Conservation (phyloP, 1,140 invertebrate species). For the Drosophila funebris region DNA sequence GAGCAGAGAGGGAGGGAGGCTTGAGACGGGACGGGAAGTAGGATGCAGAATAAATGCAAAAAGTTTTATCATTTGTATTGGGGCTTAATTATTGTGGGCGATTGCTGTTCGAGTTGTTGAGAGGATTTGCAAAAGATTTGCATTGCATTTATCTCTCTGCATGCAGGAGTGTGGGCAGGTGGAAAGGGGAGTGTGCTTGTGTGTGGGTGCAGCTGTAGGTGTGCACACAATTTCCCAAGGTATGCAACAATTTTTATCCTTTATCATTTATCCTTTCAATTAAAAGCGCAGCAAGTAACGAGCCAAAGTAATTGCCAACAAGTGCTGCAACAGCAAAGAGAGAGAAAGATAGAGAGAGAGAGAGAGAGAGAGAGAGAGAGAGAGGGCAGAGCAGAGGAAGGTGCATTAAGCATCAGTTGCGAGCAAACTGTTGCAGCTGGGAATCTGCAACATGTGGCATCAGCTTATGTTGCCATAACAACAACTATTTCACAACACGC, state of each 20-base stretch:
- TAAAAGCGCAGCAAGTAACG: neutral
- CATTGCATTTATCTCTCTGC: neutral
- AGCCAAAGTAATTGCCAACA: constrained; percentile 17
- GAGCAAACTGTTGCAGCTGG: neutral
- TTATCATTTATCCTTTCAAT: neutral
- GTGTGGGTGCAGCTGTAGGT: neutral
- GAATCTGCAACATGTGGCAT: constrained; percentile 16
- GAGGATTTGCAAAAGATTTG: constrained; percentile 6
- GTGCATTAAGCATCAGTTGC: constrained; percentile 5
- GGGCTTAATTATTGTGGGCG: constrained; percentile 5
- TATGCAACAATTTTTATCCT: neutral
- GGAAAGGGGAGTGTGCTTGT: neutral
- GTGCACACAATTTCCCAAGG: neutral
- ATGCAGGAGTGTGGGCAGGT: neutral
- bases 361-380: neutral
- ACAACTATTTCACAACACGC: neutral
- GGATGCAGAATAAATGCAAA: neutral
- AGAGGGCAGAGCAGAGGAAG: neutral
- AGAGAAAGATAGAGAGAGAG: neutral
- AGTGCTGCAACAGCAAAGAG: too few relatives aligned
- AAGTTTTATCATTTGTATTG: neutral
- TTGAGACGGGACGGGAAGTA: neutral
- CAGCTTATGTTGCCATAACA: constrained; percentile 17
- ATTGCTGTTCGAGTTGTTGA: neutral
- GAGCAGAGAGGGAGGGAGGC: too few relatives aligned